Base-by-base conservation (phyloP, 2,888 invertebrate genomes). In the Xanthorhoe designata region DNA sequence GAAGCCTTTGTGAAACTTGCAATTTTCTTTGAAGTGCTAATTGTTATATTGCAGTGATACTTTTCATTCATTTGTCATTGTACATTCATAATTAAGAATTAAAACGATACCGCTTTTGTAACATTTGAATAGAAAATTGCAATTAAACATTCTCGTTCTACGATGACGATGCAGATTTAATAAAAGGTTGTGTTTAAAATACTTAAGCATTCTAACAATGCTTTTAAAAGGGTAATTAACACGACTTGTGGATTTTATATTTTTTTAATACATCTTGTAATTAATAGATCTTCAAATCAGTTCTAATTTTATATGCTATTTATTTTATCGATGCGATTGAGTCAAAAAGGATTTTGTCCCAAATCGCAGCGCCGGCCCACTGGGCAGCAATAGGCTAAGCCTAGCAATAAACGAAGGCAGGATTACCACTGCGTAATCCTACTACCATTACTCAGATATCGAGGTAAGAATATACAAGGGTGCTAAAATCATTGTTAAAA, bases 371-470 rank as follows among this genome's bases (percentile, higher is more conserved):
- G 29, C 61, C 61, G 68, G 63, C 74, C 69, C 68, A 71, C 70
- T 70, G 70, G 73, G 72, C 78, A 73, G 75, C 78, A 80, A 78
- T 81, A 77, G 76, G 69, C 69, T 61, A 63, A 71, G 71, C 71
- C 59, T 58, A 74, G 70, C 72, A 76, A 78, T 80, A 77, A 82
- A 77, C 72, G 73, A 73, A 69, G 60, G 68, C 74, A 35, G 82
- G 84, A 84, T 83, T 86, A 85, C 70, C 73, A 68, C 60, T 70
- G 67, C 70, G 72, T 84, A 82, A 85, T 83, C 84, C 81, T 55
- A 59, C 67, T 64, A 70, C 76, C 76, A 77, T 80, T 82, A 78
- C 74, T 75, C 52, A 52, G 56, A 13, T 13, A 45, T 66, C 61
- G 38, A 60, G 60, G 63, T 6, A 6, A 42, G 3, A 59, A 67